phyloP scores from a whole-genome alignment of 2,797 vertebrate species.

The Ctenosaura bakeri region DNA sequence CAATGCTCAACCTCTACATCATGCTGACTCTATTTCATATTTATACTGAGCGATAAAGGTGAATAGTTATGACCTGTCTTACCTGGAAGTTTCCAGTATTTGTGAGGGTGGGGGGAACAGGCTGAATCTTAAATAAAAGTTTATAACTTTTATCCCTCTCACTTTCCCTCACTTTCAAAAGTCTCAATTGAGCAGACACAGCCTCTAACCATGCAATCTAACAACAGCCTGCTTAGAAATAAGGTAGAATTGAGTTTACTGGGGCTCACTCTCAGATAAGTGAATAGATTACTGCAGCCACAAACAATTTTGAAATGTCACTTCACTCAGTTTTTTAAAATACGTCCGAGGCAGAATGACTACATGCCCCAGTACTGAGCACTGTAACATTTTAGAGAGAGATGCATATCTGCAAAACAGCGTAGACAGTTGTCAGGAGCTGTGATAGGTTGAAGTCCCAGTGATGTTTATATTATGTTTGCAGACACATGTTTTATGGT shows the following conservation, averaged over 20 bases:
- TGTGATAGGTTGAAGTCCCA: background rate
- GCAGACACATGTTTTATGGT: background rate
- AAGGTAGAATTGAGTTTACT: background rate
- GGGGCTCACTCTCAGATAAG: background rate
- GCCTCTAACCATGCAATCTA: background rate
- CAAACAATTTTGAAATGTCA: background rate
- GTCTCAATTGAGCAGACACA: background rate
- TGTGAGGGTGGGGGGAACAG: background rate
- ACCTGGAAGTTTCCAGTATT: background rate
- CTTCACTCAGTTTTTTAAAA: background rate
- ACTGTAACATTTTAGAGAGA: background rate
- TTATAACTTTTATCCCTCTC: background rate
- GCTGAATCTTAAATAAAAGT: conserved; percentile 2
- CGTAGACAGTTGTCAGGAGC: background rate
- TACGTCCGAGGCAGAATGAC: too few relatives aligned
- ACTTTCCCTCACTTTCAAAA: background rate
- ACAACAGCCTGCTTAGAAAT: background rate
- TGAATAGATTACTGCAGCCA: background rate
- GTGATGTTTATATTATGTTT: background rate
- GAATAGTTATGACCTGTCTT: background rate
- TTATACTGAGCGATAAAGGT: background rate
- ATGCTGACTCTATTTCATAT: background rate
- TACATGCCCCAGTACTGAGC: background rate
- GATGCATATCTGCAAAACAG: background rate
- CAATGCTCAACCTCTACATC: too few relatives aligned